Percentiles rank a stretch among this genome's conserved stretches.
These are phyloP conservation scores for Cheiracanthium punctorium DNA, from an alignment of 2,888 invertebrate species.

Conservation along the genomic window DNA sequence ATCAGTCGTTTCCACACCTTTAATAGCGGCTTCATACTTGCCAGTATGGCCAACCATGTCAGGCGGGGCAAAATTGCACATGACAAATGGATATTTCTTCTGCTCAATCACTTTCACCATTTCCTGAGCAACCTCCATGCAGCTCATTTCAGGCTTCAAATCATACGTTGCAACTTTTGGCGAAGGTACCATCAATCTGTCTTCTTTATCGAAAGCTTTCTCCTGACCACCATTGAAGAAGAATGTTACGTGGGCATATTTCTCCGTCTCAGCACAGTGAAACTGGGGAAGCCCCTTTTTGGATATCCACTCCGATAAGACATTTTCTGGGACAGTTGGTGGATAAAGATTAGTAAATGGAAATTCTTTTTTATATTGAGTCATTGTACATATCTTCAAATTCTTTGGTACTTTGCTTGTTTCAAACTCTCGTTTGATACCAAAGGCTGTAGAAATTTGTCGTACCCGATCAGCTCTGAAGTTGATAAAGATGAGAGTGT, in stretches of 20 bases:
- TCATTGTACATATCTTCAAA: conserved; percentile 75
- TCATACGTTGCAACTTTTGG: conserved; percentile 78
- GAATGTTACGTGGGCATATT: conserved; percentile 78
- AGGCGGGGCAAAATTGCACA: conserved; percentile 78
- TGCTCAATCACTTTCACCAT: conserved; percentile 75
- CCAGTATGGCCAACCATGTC: conserved; percentile 78
- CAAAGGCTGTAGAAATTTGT: conserved; percentile 76
- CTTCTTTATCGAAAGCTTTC: conserved; percentile 76
- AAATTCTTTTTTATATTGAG: conserved; percentile 77
- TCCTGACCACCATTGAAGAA: conserved; percentile 78
- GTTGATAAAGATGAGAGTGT: conserved; percentile 77
- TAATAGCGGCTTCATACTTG: conserved; percentile 76
- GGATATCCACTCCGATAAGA: conserved; percentile 77
- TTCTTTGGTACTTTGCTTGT: conserved; percentile 73
- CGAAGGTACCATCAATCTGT: conserved; percentile 77
- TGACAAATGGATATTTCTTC: conserved; percentile 76
- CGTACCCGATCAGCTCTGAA: conserved; percentile 78
- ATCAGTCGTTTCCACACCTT: conserved; percentile 74
- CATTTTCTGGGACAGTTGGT: conserved; percentile 76
- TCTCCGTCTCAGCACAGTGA: conserved; percentile 78
- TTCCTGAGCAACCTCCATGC: conserved; percentile 76
- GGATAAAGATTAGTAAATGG: conserved; percentile 77
- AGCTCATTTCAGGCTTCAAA: conserved; percentile 77
- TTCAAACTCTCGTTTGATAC: conserved; percentile 74
- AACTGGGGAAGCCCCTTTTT: conserved; percentile 75